phyloP scores from a whole-genome alignment of 2,888 invertebrate genomes.

The Lagria hirta region DNA sequence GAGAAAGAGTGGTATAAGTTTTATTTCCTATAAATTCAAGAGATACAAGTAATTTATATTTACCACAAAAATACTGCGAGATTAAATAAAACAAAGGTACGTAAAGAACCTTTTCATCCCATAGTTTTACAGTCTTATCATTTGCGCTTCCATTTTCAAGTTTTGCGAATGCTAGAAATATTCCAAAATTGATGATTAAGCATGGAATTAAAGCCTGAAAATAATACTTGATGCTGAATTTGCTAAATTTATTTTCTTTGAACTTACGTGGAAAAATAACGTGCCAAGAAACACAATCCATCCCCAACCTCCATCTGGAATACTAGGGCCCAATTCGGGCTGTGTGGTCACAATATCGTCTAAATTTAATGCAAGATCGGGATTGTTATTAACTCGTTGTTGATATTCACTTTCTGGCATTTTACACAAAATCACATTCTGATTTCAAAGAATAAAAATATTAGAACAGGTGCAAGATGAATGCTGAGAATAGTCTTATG shows the following conservation, averaged over 20 bases:
- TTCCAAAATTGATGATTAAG: constrained; percentile 59
- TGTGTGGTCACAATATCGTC: constrained; percentile 65
- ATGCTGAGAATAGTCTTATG: constrained; percentile 7
- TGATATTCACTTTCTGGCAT: too few relatives aligned
- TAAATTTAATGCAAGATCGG: constrained; percentile 38
- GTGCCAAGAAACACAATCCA: constrained; percentile 65
- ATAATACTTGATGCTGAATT: constrained; percentile 3
- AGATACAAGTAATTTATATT: too few relatives aligned
- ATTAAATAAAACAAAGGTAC: constrained; percentile 64
- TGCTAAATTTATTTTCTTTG: not conserved
- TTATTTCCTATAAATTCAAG: not conserved
- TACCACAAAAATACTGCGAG: too few relatives aligned
- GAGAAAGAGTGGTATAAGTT: constrained; percentile 1
- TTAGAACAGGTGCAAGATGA: constrained; percentile 9
- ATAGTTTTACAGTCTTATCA: constrained; percentile 54
- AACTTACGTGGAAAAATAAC: constrained; percentile 60
- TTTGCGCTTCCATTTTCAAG: constrained; percentile 55
- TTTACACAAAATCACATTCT: constrained; percentile 1
- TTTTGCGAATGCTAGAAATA: constrained; percentile 58
- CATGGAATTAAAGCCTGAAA: constrained; percentile 63
- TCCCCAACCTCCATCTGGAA: constrained; percentile 68
- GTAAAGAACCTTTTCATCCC: constrained; percentile 62
- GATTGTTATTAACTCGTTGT: constrained; percentile 12
- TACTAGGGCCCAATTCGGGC: constrained; percentile 65
- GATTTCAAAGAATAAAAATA: constrained; percentile 1